Base-by-base conservation (phyloP, 1,140 invertebrate species). In the Formica exsecta region DNA sequence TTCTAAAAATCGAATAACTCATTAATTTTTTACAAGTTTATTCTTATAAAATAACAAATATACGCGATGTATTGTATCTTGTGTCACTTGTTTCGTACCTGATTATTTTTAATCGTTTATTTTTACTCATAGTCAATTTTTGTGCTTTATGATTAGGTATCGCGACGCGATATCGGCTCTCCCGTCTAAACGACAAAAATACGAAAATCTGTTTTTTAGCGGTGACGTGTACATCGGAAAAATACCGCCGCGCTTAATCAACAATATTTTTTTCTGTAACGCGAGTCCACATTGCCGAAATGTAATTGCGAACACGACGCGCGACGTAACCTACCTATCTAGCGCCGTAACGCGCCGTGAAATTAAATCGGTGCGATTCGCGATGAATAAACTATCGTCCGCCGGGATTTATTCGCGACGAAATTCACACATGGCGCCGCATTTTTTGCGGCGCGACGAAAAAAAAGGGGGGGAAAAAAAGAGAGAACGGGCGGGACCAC, bases 311-410 rank as follows among this genome's bases (percentile, higher is more conserved):
- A 68, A 91, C 90, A 87, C 61, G 70, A 61, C 13, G 70, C 59
- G 25, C 48, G 66, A 32, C n/a, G 44, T 38, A 22, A 57, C 25
- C 19, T 41, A n/a, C 51, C 22, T 8, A 38, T 22, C 54, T 74
- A 32, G 13, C 68, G 68, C 54, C 59, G 87, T 87, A 91, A 91
- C 90, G 73, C 74, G 48, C 66, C 85, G 89, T 91, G 86, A 91
- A 91, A 91, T 91, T 89, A 91, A 90, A 91, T 91, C 85, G 71
- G 75, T 62, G 81, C 75, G 87, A 91, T 89, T 89, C 89, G 64
- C 87, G 80, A 87, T 87, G 89, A 87, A 91, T 89, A 91, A 91
- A 91, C 86, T 90, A 91, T 91, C 87, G 71, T 44, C 85, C 68
- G 32, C 57, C 22, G 41, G 88, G 87, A 89, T 88, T 74, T 84